A percentile compares a stretch with the other conserved stretches of the same genome.
These are phyloP conservation scores for Diploptera punctata DNA, from an alignment of 2,888 invertebrate genomes.

Conservation along the genomic window DNA sequence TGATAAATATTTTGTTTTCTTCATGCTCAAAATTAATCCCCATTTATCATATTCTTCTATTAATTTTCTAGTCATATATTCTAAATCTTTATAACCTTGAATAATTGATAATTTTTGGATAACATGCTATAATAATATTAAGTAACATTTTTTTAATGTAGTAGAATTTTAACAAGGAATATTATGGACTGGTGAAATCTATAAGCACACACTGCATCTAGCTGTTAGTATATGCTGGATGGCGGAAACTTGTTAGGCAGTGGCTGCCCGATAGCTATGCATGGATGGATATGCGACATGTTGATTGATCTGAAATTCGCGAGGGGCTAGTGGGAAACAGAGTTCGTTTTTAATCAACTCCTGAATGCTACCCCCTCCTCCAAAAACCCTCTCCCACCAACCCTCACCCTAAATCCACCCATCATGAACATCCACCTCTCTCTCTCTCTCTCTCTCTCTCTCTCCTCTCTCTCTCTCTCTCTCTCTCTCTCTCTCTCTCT, in stretches of 20 bases:
- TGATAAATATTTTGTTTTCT: too few relatives aligned
- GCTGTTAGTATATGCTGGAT: neutral
- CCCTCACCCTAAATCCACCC: constrained; percentile 2
- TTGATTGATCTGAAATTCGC: constrained; percentile 20
- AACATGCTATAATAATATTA: too few relatives aligned
- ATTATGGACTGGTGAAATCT: too few relatives aligned
- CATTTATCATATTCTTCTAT: too few relatives aligned
- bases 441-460: neutral
- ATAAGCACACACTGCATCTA: constrained; percentile 1
- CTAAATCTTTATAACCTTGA: too few relatives aligned
- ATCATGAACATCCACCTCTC: neutral
- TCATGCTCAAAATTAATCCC: too few relatives aligned
- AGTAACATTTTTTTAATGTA: too few relatives aligned
- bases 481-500: neutral
- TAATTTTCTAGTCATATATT: too few relatives aligned
- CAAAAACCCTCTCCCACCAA: neutral
- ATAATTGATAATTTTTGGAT: too few relatives aligned
- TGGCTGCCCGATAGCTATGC: constrained; percentile 11
- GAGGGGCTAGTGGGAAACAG: constrained; percentile 24
- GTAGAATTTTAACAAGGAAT: too few relatives aligned
- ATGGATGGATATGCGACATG: constrained; percentile 19
- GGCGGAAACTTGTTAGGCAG: constrained; percentile 18
- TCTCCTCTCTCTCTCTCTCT: neutral
- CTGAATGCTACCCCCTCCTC: constrained; percentile 11
- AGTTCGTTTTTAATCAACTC: constrained; percentile 36